Base-by-base conservation (phyloP, 2,113 vertebrate species). In the Oreocharis arfaki region DNA sequence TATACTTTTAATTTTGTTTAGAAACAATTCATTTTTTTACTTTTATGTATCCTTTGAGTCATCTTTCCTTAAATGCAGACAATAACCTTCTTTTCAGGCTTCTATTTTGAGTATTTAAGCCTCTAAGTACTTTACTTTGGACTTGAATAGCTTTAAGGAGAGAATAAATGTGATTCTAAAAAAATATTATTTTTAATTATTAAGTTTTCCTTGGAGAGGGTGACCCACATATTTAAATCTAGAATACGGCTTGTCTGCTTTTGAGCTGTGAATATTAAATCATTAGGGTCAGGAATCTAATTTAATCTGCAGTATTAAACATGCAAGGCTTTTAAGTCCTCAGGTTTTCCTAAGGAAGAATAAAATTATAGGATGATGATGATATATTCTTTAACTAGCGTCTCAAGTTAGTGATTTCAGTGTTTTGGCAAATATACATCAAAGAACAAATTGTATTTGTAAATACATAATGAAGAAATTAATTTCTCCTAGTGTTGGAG, bases 251-350 rank as follows among this genome's bases (percentile, higher is more conserved):
- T 16, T 83, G 33, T 82, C 41, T 92, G 63, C n/a, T 88, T 90
- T 93, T 91, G 70, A 71, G 56, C 57, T 85, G 57, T 91, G 78
- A 87, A 53, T 94, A 83, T 94, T 41, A 79, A 87, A 82, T 89
- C 28, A 71, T 82, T 85, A 65, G 67, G 76, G 75, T 94, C 81
- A 88, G 39, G 71, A 92, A 60, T 85, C 63, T 88, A 73, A 94
- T 85, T 93, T 93, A 18, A n/a, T 75, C 49, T 92, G 57, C 65
- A 35, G 21, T 74, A 73, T 92, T 88, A 77, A 77, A 60, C 23
- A 50, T 69, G 39, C 6, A 50, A 1, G 39, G 42, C 19, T 73
- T 88, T 88, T 73, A 71, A 82, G 85, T 82, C 33, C n/a, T 82
- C 8, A 15, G 10, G 8, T 84, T 87, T 82, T 91, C 56, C 79